Evolutionary conservation across 2,797 vertebrate genomes (phyloP).

Genomic region (Phrynocephalus forsythii): DNA sequence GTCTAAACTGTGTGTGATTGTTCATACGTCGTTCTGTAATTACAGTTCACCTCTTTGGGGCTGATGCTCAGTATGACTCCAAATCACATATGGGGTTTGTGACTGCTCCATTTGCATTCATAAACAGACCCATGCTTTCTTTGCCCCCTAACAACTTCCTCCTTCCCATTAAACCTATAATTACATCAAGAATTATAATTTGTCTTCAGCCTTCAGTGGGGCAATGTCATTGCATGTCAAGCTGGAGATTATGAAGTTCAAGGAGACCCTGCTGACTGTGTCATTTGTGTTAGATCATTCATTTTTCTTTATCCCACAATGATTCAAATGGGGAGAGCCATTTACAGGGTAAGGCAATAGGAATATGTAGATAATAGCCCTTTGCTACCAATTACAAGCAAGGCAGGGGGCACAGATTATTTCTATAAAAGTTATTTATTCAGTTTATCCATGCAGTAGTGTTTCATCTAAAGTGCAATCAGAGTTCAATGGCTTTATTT

Average conservation of each 20-base stretch:
- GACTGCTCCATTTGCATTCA: conserved; percentile 48
- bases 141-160: conserved; percentile 49
- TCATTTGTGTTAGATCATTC: conserved; percentile 58
- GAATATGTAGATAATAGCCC: neutral
- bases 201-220: conserved; percentile 45
- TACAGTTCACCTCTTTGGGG: conserved; percentile 46
- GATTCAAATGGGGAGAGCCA: conserved; percentile 22
- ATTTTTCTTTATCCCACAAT: conserved; percentile 54
- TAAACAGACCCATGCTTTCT: conserved; percentile 67
- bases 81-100: conserved; percentile 17
- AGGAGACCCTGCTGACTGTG: conserved; percentile 51
- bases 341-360: conserved; percentile 14
- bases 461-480: neutral
- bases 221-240: conserved; percentile 67
- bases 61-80: conserved; percentile 31
- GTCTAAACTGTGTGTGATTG: conserved; percentile 8
- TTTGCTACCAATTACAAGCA: conserved; percentile 40
- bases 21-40: neutral
- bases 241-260: conserved; percentile 65
- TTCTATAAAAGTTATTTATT: conserved; percentile 48
- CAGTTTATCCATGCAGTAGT: neutral
- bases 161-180: conserved; percentile 72
- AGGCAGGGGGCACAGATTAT: conserved; percentile 24
- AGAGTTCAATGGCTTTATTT: neutral
- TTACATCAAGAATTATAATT: conserved; percentile 73